Base-by-base conservation (phyloP, 1,140 invertebrate species). In the Listronotus oregonensis region DNA sequence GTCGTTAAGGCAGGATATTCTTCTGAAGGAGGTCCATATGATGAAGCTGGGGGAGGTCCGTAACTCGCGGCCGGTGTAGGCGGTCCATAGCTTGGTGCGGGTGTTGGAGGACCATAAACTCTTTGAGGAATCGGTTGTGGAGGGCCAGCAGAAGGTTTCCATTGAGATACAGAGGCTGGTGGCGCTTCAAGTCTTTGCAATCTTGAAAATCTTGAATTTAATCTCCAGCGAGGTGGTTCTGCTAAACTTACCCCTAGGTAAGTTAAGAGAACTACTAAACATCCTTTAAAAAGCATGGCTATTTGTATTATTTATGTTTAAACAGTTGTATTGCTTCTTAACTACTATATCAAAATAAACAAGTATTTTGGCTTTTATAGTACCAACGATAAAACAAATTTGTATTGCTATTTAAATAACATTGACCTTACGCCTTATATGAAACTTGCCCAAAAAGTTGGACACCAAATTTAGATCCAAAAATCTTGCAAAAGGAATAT, bases 1-100 rank as follows among this genome's bases (percentile, higher is more conserved):
- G n/a, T n/a, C 1, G 49, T 51, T 14, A 51, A 14, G 11, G 3
- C 8, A 9, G 34, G 34, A 37, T 37, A 37, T 37, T 37, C 34
- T 37, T 37, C 8, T 10, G 34, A 12, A 11, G 58, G 58, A 8
- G 58, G 58, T 39, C 58, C 61, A 21, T 56, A 54, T n/a, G 52
- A 57, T 7, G 62, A 17, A 37, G 40, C 5, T 12, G 40, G 18
- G 11, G 61, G 61, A 32, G 51, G 51, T 46, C 44, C 47, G 17
- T 51, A 49, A 10, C 37, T 43, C 11, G 58, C 21, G 6, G 39
- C 14, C 31, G 61, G 47, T 21, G 61, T 37, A 2, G 34, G 46
- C 17, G 60, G 37, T 21, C 60, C 60, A 39, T 52, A 63, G 31
- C 60, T 63, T 9, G 62, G 62, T 18, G 62, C 52, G 1, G 54